phyloP scores from a whole-genome alignment of 2,888 invertebrate genomes.

The Molanna angustata region DNA sequence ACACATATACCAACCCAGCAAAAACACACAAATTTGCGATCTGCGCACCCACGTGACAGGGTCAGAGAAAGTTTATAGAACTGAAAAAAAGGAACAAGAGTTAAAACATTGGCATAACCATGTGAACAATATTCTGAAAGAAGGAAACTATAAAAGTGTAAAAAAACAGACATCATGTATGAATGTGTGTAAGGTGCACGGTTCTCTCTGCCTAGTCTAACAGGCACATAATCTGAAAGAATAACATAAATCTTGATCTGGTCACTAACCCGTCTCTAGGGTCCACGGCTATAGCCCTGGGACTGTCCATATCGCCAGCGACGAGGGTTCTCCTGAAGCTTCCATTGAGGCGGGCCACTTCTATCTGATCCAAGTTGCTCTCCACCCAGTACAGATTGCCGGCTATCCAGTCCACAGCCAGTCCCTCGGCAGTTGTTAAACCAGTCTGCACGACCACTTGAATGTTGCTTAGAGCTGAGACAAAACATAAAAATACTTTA shows the following conservation, averaged over 20 bases:
- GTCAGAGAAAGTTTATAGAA: too few species aligned
- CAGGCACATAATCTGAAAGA: too few species aligned
- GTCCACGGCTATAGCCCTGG: conserved; percentile 79
- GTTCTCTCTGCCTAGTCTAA: too few species aligned
- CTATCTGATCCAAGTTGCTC: conserved; percentile 78
- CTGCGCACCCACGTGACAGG: too few species aligned
- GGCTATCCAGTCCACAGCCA: conserved; percentile 87
- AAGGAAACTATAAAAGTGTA: too few species aligned
- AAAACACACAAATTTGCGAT: too few species aligned
- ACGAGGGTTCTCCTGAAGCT: conserved; percentile 73
- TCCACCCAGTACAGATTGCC: conserved; percentile 88
- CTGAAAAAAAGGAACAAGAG: too few species aligned
- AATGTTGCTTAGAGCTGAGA: conserved; percentile 65
- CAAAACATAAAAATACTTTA: conserved; percentile 16
- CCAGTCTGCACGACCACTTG: conserved; percentile 81
- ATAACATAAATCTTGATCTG: too few species aligned
- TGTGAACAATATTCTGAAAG: too few species aligned
- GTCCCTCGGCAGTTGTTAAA: conserved; percentile 81
- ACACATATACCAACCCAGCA: too few species aligned
- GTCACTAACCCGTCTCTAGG: conserved; percentile 67
- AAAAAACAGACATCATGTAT: neutral
- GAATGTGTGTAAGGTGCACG: too few species aligned
- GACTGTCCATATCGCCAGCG: conserved; percentile 80
- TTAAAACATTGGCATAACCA: too few species aligned
- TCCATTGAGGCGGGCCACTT: conserved; percentile 74